A percentile compares a stretch with the other conserved stretches of the same genome.
phyloP scores from a whole-genome alignment of 1,140 invertebrate genomes.

The Portunus trituberculatus region DNA sequence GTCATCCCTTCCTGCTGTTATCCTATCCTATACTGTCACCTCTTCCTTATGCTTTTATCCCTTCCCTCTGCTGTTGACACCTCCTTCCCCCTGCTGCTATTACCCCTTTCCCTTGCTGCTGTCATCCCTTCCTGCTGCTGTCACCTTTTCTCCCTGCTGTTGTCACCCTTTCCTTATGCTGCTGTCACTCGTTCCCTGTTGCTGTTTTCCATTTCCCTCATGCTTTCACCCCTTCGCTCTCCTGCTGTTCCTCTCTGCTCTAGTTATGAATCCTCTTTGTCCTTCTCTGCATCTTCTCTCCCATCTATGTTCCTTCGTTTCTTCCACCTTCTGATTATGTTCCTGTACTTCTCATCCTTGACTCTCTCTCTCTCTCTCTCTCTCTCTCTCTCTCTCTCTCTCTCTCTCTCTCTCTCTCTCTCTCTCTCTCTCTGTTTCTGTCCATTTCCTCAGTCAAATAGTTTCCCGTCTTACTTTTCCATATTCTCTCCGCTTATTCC shows the following conservation, averaged over 20 bases:
- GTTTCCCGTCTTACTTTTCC: too few species aligned
- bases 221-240: not conserved
- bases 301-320: not conserved
- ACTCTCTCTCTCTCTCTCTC: too few species aligned
- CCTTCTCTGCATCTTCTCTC: not conserved
- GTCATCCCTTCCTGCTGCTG: not conserved
- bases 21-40: too few species aligned
- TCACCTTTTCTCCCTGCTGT: not conserved
- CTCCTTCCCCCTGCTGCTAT: not conserved
- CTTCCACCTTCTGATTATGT: too few species aligned
- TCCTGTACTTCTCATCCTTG: not conserved
- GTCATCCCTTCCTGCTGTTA: too few species aligned
- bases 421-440: not conserved
- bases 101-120: too few species aligned
- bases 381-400: not conserved
- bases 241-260: not conserved
- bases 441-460: not conserved
- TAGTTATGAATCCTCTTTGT: too few species aligned
- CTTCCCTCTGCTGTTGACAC: not conserved
- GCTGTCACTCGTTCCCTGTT: too few species aligned
- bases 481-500: too few species aligned
- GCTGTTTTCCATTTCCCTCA: too few species aligned
- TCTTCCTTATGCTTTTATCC: not conserved
- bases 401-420: too few species aligned
- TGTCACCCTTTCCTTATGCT: too few species aligned